Base-by-base conservation (phyloP, 64 coral and sea anemone species). In the Montipora capricornis region DNA sequence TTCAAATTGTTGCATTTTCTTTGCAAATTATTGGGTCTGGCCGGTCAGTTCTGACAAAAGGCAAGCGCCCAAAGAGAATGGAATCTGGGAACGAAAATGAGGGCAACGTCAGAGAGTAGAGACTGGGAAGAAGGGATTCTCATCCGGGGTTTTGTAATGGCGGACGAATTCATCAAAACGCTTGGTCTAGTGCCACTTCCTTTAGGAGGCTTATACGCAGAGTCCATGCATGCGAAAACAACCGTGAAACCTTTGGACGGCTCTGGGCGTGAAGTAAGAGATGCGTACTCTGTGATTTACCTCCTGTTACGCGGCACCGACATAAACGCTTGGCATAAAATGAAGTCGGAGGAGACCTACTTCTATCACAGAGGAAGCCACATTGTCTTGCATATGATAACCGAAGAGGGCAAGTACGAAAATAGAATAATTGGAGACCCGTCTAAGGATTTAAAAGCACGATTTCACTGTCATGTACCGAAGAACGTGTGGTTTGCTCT, bases 281-380 rank as follows among this genome's bases (percentile, higher is more conserved):
- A 89, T 64, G 97, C 97, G 8, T 89, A 84, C 61, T 95, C 91
- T 3, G 92, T 74, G 1, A 98, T 98, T 50, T 98, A 98, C 53
- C 67, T 93, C 8, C 79, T 98, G 16, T 61, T 95, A 17, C 51
- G 87, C 11, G 83, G 93, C 49, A 50, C 80, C 14, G 89, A 91
- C 24, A 78, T 91, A 6, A 90, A 93, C 20, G 82, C 81, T 5
- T 98, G 97, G 97, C 94, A 95, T 58, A 93, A 90, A 83, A 74
- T 95, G 44, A 94, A 91, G 53, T 98, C 97, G 0, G 97, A 95
- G 26, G 97, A 98, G 37, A 95, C 94, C 5, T 98, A 95, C 68
- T 98, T 93, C 59, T 90, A 93, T 37, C 97, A 98, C 49, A 69
- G 47, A 57, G 97, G 97, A 13, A 75, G 87, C 29, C 81, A 83